Percentiles rank a stretch among this genome's conserved stretches.
Evolutionary conservation across 2,797 vertebrate genomes (phyloP).

Genomic region (Acanthurus lineatus): DNA sequence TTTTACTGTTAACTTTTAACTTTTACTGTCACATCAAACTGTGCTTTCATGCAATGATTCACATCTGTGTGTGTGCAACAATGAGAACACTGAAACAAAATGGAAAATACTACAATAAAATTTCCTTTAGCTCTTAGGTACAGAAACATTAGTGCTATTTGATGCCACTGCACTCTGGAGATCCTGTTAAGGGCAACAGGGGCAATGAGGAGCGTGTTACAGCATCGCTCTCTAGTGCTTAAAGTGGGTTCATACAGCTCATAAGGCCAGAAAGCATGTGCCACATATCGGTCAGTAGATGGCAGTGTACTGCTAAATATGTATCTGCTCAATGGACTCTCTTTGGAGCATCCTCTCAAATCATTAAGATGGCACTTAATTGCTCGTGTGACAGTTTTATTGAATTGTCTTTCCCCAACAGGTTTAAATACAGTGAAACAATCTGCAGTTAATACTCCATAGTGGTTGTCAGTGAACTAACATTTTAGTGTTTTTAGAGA

Average conservation of each 20-base stretch:
- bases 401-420: neutral
- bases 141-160: neutral
- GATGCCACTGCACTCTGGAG: neutral
- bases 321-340: neutral
- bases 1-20: too few relatives aligned
- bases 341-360: neutral
- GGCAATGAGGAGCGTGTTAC: neutral
- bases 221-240: conserved; percentile 57
- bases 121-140: neutral
- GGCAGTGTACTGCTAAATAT: conserved; percentile 57
- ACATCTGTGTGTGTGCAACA: too few relatives aligned
- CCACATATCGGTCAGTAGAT: conserved; percentile 61
- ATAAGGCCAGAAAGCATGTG: neutral
- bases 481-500: conserved; percentile 62
- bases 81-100: neutral
- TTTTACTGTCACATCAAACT: too few relatives aligned
- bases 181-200: neutral
- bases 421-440: conserved; percentile 8
- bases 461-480: neutral
- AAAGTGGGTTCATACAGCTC: conserved; percentile 39
- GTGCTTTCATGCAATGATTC: too few relatives aligned
- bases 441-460: neutral
- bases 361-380: neutral
- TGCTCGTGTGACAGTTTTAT: conserved; percentile 21
- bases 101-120: neutral